Base-by-base conservation (phyloP, 2,797 vertebrate genomes). In the Sitta carolinensis region DNA sequence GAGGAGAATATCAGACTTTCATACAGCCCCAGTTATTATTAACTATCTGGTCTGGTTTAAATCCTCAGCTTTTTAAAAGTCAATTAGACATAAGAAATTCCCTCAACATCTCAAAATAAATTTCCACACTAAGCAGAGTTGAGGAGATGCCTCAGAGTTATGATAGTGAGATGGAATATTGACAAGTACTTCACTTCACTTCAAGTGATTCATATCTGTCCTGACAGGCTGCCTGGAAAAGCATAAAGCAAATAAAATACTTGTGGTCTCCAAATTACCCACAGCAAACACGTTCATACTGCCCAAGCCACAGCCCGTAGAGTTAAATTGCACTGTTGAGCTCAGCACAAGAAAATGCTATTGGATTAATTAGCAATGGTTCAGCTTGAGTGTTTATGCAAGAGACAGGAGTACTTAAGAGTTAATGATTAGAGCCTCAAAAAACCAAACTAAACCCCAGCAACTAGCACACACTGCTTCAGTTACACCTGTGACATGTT, bases 41-140 rank as follows among this genome's bases (percentile, higher is more conserved):
- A 92, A 84, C 36, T 63, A 32, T 10, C 21, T 51, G 29, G 25
- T 58, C 16, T 43, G 14, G 58, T 88, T 45, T 77, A 43, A 54
- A 74, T 21, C 4, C 9, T 26, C 22, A 62, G 48, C 19, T 70
- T 86, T 83, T 84, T n/a, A 79, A 76, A 61, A 94, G 36, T 74
- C 48, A 84, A 18, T 76, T 62, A 91, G 59, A 79, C 59, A 89
- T 30, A 30, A 94, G 61, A 94, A 85, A 82, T n/a, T 89, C 52
- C 58, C 40, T 80, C 54, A 77, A 58, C 21, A 70, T 72, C 84
- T 83, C 81, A 85, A 84, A 89, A 87, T 59, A 92, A 85, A 87
- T 63, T 89, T 83, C 17, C 52, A 85, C 57, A 57, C 58, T 64
- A 88, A 64, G 47, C 22, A 64, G 58, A 80, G 26, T 3, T 64